These are phyloP conservation scores for Eptatretus atami DNA, from an alignment of 2,797 vertebrate genomes.

Conservation along the genomic window DNA sequence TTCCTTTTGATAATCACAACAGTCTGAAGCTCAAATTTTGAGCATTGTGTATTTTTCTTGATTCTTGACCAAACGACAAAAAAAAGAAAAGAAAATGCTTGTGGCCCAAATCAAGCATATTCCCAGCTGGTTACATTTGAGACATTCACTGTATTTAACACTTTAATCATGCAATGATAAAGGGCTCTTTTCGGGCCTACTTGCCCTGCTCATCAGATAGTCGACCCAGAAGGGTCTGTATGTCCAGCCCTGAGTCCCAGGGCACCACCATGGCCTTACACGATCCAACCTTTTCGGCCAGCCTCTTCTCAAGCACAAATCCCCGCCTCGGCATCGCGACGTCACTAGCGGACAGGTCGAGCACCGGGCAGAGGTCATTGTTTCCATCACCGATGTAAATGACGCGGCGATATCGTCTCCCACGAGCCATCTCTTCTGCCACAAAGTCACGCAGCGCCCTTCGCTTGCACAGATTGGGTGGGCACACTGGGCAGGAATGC, in stretches of 20 bases:
- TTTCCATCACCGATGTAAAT: conserved; percentile 71
- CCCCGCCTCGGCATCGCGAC: conserved; percentile 42
- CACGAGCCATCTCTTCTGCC: conserved; percentile 30
- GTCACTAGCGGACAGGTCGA: conserved; percentile 24
- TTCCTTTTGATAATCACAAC: no score
- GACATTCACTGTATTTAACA: no score
- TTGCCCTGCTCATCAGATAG: no score
- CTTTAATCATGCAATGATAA: no score
- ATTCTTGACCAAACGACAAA: no score
- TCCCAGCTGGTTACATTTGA: no score
- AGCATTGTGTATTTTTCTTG: no score
- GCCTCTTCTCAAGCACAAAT: conserved; percentile 60
- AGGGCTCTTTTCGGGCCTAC: no score
- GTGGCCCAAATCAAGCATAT: no score
- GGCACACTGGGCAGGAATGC: conserved; percentile 45
- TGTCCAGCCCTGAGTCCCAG: conserved; percentile 38
- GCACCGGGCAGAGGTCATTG: conserved; percentile 67
- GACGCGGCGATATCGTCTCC: conserved; percentile 32
- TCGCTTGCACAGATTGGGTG: conserved; percentile 77
- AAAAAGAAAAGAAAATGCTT: no score
- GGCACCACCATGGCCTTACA: conserved; percentile 35
- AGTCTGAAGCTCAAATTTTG: no score
- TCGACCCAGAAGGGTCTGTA: conserved; percentile 11
- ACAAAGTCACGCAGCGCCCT: conserved; percentile 42
- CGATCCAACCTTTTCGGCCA: conserved; percentile 32